Base-by-base conservation (phyloP, 2,113 vertebrate genomes). In the Sylvietta virens region DNA sequence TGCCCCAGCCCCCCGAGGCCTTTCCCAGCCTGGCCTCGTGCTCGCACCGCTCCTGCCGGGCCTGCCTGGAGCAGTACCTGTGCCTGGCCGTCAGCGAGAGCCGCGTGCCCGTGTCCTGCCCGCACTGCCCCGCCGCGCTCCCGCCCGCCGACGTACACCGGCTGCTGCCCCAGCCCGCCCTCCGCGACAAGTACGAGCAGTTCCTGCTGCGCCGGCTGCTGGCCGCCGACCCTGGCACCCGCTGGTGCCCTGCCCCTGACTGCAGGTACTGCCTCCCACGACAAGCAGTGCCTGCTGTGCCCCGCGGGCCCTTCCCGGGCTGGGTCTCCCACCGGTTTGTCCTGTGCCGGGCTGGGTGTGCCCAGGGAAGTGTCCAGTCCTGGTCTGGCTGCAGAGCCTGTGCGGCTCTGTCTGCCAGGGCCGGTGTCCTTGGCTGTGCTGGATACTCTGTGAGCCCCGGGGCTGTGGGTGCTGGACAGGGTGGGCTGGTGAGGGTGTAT, bases 191-290 rank as follows among this genome's bases (percentile, higher is more conserved):
- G 78, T 99, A 98, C 0, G 98, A 99, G 76, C 98, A 98, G 81
- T 99, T 98, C 92, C 98, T 98, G 86, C 91, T 99, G 84, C 97
- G 98, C 2, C 98, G 98, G 33, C 98, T 98, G 88, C 97, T 99
- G 53, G 98, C 97, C 21, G 94, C 98, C 0, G 98, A 99, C 51
- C 98, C 98, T 0, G 96, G 98, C 84, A 98, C 98, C 1, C 98
- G 98, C 71, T 99, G 98, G 98, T 99, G 98, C 69, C 98, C 98
- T 0, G 98, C 98, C 0, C 98, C 98, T 0, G 98, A 98, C 96
- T 99, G 98, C 98, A 98, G 98, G 98, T 99, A 97, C 92, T 0
- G 0, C 9, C n/a, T 57, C 37, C 60, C 10, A 1, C 23, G 5
- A 9, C 51, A 21, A 44, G 11, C 33, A 3, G 6, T 0, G 15